phyloP scores from a whole-genome alignment of 2,113 vertebrate species.

The Panthera tigris region DNA sequence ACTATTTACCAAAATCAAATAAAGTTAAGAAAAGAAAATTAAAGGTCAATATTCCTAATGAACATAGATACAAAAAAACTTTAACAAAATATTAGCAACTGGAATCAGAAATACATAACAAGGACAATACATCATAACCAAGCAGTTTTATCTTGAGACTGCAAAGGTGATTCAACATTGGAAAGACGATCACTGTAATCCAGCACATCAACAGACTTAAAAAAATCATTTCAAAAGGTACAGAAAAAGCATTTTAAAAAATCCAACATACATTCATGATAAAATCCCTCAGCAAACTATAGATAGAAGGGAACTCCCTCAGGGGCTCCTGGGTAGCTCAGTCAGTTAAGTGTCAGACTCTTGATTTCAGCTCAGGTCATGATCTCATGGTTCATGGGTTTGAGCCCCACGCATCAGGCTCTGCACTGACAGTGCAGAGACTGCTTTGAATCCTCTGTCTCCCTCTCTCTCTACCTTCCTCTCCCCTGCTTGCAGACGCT shows the following conservation, averaged over 20 bases:
- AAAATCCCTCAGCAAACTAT: background rate
- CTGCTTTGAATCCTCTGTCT: too few relatives aligned
- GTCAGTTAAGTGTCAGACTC: too few relatives aligned
- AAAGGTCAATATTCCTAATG: background rate
- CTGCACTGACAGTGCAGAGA: too few relatives aligned
- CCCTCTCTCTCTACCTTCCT: too few relatives aligned
- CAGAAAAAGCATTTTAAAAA: background rate
- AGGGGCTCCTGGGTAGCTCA: background rate
- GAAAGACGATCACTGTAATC: slow-evolving; percentile 10
- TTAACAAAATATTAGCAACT: background rate
- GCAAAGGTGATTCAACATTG: background rate
- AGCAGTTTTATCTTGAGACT: slow-evolving; percentile 11
- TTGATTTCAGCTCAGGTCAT: too few relatives aligned
- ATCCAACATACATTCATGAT: background rate
- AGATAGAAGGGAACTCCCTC: background rate
- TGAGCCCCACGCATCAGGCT: too few relatives aligned
- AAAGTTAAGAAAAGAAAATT: slow-evolving; percentile 31
- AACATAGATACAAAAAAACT: background rate
- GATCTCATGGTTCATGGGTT: too few relatives aligned
- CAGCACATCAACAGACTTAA: background rate
- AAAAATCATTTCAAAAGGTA: background rate
- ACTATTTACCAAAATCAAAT: background rate
- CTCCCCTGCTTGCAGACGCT: too few relatives aligned
- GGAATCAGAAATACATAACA: background rate
- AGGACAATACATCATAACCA: background rate